These are phyloP conservation scores for Enoplosus armatus DNA, from an alignment of 2,797 vertebrate species.

Conservation along the genomic window DNA sequence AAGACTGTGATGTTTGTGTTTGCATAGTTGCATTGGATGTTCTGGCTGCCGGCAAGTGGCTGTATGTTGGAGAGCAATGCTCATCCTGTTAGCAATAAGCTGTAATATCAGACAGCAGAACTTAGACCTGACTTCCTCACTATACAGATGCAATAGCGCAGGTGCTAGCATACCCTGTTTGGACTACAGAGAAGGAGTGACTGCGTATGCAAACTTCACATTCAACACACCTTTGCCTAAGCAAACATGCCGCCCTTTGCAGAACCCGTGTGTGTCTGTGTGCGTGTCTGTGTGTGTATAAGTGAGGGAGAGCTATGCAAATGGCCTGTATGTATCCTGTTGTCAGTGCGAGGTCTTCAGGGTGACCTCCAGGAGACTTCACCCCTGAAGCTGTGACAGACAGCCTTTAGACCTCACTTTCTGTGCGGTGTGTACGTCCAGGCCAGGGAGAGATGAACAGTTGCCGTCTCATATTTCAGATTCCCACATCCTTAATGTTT, in stretches of 20 bases:
- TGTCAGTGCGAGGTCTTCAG: slow-evolving; percentile 42
- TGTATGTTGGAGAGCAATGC: slow-evolving; percentile 68
- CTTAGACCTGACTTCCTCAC: slow-evolving; percentile 71
- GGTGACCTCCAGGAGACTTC: slow-evolving; percentile 37
- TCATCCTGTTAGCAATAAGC: slow-evolving; percentile 82
- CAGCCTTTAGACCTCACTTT: slow-evolving; percentile 57
- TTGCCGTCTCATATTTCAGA: slow-evolving; percentile 52
- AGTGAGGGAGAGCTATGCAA: slow-evolving; percentile 80
- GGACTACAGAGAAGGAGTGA: slow-evolving; percentile 61
- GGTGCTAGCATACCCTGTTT: slow-evolving; percentile 75
- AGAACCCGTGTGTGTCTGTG: slow-evolving; percentile 40
- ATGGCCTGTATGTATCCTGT: slow-evolving; percentile 65
- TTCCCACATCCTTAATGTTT: slow-evolving; percentile 58
- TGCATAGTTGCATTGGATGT: slow-evolving; percentile 67
- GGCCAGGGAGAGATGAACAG: slow-evolving; percentile 47
- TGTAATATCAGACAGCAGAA: slow-evolving; percentile 76
- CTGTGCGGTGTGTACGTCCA: slow-evolving; percentile 40
- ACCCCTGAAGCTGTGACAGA: slow-evolving; percentile 51
- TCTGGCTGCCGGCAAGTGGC: slow-evolving; percentile 65
- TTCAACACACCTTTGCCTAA: slow-evolving; percentile 76
- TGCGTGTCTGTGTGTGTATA: slow-evolving; percentile 41
- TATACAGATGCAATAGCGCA: slow-evolving; percentile 77
- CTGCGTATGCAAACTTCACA: slow-evolving; percentile 78
- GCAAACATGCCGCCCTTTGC: slow-evolving; percentile 66
- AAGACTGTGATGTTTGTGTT: slow-evolving; percentile 74